These are phyloP conservation scores for Anastrepha ludens DNA, from an alignment of 1,140 invertebrate genomes.

Conservation along the genomic window DNA sequence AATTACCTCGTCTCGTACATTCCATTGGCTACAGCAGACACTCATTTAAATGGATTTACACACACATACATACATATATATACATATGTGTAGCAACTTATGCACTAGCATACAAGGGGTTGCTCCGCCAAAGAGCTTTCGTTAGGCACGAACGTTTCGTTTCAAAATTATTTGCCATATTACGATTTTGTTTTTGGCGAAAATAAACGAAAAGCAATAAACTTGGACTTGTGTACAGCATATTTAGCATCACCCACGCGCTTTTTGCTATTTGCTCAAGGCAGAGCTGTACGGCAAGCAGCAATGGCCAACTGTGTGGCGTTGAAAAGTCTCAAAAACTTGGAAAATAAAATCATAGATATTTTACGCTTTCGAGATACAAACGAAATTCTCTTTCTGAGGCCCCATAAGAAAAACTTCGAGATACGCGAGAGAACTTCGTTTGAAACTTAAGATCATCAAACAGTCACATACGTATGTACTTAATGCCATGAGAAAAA, in stretches of 20 bases:
- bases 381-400: too few relatives aligned
- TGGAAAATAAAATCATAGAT: constrained; percentile 12
- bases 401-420: background rate
- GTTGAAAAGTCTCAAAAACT: constrained; percentile 1
- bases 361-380: constrained; percentile 2
- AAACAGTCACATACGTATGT: background rate
- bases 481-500: background rate
- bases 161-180: constrained; percentile 46
- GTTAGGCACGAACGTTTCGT: background rate
- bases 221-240: constrained; percentile 59
- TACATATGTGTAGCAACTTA: background rate
- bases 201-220: constrained; percentile 54
- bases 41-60: constrained; percentile 33
- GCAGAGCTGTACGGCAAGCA: background rate
- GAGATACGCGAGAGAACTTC: constrained; percentile 1
- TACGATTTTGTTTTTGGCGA: constrained; percentile 27
- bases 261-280: constrained; percentile 21
- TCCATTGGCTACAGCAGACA: constrained; percentile 30
- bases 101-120: background rate
- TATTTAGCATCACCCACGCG: constrained; percentile 55
- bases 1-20: constrained; percentile 43
- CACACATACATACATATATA: background rate
- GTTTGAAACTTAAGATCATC: too few relatives aligned
- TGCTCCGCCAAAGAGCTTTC: constrained; percentile 3
- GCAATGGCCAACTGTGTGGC: constrained; percentile 31